Percentiles rank a stretch among this genome's conserved stretches.
Conservation (phyloP, 2,113 vertebrate species). For the Onychostruthus taczanowskii region DNA sequence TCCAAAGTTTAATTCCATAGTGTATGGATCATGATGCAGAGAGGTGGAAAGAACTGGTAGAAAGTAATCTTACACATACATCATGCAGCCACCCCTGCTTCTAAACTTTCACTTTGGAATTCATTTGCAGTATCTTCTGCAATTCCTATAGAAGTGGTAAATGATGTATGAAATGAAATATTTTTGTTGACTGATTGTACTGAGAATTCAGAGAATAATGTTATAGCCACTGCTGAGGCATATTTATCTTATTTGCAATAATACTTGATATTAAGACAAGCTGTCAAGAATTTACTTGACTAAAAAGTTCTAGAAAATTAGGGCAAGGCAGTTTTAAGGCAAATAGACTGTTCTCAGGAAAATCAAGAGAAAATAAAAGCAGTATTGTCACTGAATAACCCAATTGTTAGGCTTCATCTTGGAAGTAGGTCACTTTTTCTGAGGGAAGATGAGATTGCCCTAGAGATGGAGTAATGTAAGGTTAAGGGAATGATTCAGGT, state of each 20-base stretch:
- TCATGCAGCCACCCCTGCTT: not conserved
- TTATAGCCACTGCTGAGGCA: not conserved
- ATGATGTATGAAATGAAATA: slow-evolving; percentile 32
- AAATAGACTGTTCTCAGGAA: not conserved
- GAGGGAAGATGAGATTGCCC: not conserved
- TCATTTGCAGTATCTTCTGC: not conserved
- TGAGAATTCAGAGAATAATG: not conserved
- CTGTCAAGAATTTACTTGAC: not conserved
- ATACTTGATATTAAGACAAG: not conserved
- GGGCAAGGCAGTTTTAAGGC: not conserved
- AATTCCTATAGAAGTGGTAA: not conserved
- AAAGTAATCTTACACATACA: not conserved
- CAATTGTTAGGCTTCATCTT: not conserved
- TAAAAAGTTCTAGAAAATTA: not conserved
- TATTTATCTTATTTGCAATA: slow-evolving; percentile 8
- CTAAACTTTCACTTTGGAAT: not conserved
- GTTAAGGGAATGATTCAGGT: not conserved
- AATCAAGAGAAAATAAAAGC: not conserved
- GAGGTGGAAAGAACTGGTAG: not conserved
- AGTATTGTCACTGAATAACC: not conserved
- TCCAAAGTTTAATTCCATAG: not conserved
- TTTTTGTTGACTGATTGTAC: slow-evolving; percentile 6
- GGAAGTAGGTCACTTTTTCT: slow-evolving; percentile 27
- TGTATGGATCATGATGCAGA: not conserved
- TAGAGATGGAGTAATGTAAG: not conserved